A percentile compares a stretch with the other conserved stretches of the same genome.
phyloP scores from a whole-genome alignment of 2,113 vertebrate species.

The Gambusia affinis region DNA sequence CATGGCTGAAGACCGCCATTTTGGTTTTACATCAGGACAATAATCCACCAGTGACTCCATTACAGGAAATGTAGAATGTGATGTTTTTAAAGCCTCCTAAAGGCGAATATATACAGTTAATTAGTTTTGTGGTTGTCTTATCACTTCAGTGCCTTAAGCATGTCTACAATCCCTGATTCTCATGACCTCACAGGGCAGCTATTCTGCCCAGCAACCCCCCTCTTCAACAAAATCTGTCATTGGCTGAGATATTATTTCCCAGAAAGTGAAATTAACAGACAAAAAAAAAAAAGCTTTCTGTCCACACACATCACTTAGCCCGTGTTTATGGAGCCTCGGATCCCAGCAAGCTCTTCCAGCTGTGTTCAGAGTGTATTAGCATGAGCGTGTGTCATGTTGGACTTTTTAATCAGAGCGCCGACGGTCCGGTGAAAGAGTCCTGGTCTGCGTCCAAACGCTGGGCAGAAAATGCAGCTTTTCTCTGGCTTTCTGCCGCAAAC shows the following conservation, averaged over 20 bases:
- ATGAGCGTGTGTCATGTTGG: slow-evolving; percentile 58
- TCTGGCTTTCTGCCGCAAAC: not conserved
- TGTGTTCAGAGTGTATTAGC: slow-evolving; percentile 50
- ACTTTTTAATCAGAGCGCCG: slow-evolving; percentile 67
- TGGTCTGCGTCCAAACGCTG: slow-evolving; percentile 51
- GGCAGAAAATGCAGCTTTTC: not conserved
- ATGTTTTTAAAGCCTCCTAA: not conserved
- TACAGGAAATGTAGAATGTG: not conserved
- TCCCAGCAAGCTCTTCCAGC: slow-evolving; percentile 76
- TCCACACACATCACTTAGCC: slow-evolving; percentile 47
- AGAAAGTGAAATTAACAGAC: slow-evolving; percentile 46
- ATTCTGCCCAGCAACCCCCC: slow-evolving; percentile 64
- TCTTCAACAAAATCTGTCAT: slow-evolving; percentile 77
- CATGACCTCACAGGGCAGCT: slow-evolving; percentile 79
- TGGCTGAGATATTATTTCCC: slow-evolving; percentile 75
- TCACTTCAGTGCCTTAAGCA: slow-evolving; percentile 24
- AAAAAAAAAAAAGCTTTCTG: slow-evolving; percentile 9
- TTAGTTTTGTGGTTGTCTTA: not conserved
- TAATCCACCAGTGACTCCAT: not conserved
- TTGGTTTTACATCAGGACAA: no score
- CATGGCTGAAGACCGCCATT: no score
- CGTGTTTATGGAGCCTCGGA: slow-evolving; percentile 72
- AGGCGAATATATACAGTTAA: not conserved
- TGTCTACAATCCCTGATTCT: slow-evolving; percentile 51
- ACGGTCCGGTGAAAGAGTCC: slow-evolving; percentile 57